A percentile compares a stretch with the other conserved stretches of the same genome.
Evolutionary conservation across 2,888 invertebrate species (phyloP).

Genomic region (Omphaloscelis lunosa): DNA sequence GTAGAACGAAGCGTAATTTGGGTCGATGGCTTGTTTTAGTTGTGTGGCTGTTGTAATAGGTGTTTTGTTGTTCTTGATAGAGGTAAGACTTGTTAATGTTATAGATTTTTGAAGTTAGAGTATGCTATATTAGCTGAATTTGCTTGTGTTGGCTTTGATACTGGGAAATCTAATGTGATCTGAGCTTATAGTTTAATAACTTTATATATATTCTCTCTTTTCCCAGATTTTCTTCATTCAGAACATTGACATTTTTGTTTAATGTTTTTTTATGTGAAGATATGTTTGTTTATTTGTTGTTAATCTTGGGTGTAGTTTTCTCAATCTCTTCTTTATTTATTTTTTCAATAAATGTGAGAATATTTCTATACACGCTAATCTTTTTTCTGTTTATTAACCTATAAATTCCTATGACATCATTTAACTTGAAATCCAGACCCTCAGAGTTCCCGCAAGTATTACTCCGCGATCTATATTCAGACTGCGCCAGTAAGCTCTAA

Average conservation of each 20-base stretch:
- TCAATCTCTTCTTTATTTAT: not conserved
- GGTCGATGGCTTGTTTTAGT: slow-evolving; percentile 24
- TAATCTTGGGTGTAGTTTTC: not conserved
- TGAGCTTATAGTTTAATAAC: not conserved
- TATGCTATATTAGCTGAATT: no score
- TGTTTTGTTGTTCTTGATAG: slow-evolving; percentile 17
- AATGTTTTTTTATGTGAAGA: not conserved
- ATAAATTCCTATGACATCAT: slow-evolving; percentile 45
- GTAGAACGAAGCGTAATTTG: slow-evolving; percentile 48
- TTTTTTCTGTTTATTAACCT: not conserved
- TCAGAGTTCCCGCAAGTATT: slow-evolving; percentile 41
- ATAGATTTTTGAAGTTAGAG: not conserved
- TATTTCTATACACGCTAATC: not conserved
- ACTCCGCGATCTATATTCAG: slow-evolving; percentile 48
- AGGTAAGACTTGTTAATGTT: not conserved
- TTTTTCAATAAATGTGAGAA: not conserved
- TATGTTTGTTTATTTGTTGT: not conserved
- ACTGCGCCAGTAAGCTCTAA: slow-evolving; percentile 46
- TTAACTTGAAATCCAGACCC: slow-evolving; percentile 29
- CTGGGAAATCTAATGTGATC: not conserved
- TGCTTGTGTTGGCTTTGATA: no score
- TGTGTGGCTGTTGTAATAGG: slow-evolving; percentile 19
- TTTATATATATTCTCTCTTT: not conserved
- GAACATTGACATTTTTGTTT: not conserved
- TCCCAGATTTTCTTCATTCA: not conserved